phyloP scores from a whole-genome alignment of 2,113 vertebrate species.

The Pachyramphus minor region DNA sequence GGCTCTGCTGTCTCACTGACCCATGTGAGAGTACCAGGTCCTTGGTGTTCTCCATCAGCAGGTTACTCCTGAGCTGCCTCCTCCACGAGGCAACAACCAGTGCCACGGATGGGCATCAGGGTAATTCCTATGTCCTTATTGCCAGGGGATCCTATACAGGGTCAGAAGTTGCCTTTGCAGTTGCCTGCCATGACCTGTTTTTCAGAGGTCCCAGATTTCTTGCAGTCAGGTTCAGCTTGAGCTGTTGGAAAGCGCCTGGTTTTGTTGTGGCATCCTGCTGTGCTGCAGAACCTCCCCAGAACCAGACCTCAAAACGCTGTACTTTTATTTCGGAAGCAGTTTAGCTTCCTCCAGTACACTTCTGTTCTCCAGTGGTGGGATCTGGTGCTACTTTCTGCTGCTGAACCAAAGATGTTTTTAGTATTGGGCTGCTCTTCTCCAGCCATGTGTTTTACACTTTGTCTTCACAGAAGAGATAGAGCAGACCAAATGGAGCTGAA shows the following conservation, averaged over 20 bases:
- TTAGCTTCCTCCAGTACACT: background rate
- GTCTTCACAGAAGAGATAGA: background rate
- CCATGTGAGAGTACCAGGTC: background rate
- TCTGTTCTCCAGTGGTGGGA: background rate
- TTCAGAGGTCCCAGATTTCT: background rate
- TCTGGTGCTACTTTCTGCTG: background rate
- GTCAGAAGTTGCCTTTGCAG: background rate
- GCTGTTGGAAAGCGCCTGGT: accelerated
- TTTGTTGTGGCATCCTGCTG: background rate
- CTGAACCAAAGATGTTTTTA: background rate
- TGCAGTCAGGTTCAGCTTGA: background rate
- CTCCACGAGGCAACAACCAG: background rate
- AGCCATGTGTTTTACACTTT: background rate
- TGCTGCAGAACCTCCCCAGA: background rate
- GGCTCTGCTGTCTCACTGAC: background rate
- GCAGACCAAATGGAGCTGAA: background rate
- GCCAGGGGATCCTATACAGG: background rate
- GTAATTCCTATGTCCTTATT: background rate
- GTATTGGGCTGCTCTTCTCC: background rate
- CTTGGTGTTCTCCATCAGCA: background rate
- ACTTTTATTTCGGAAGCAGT: background rate
- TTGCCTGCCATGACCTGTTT: too few relatives aligned
- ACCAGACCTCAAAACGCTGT: background rate
- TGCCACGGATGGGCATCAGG: background rate
- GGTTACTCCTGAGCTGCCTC: background rate